Percentiles rank a stretch among this genome's conserved stretches.
Conservation (phyloP, 2,797 vertebrate species). For the Protonibea diacanthus region DNA sequence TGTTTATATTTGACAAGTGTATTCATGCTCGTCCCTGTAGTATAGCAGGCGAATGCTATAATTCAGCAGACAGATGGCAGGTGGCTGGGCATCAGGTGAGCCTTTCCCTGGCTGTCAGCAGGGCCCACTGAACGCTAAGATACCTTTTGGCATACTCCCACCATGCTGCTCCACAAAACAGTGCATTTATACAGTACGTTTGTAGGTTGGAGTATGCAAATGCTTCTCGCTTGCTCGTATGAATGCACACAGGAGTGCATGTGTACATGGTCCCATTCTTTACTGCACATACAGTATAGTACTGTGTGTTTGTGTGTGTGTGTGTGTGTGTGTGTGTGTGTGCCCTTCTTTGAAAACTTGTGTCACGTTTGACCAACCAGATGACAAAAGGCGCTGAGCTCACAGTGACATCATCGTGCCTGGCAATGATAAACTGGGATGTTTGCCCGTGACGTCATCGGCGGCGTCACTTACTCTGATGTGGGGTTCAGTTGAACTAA, state of each 20-base stretch:
- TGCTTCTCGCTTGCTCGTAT: background rate
- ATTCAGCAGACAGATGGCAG: slow-evolving; percentile 72
- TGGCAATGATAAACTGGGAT: slow-evolving; percentile 6
- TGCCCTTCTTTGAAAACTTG: background rate
- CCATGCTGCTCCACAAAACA: background rate
- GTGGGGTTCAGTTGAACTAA: background rate
- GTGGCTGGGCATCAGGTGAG: slow-evolving; percentile 75
- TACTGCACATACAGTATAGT: background rate
- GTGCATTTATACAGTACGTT: slow-evolving; percentile 7
- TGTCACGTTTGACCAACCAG: slow-evolving; percentile 32
- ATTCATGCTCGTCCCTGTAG: slow-evolving; percentile 26
- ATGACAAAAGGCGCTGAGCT: slow-evolving; percentile 23
- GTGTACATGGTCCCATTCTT: slow-evolving; percentile 12
- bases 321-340: background rate
- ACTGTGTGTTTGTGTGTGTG: background rate
- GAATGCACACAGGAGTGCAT: background rate
- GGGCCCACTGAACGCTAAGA: slow-evolving; percentile 30
- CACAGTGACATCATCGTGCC: slow-evolving; percentile 39
- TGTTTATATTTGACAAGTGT: slow-evolving; percentile 55
- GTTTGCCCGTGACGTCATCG: slow-evolving; percentile 17
- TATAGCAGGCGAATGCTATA: slow-evolving; percentile 44
- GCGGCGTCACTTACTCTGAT: background rate
- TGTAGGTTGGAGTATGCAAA: background rate
- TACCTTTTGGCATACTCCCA: slow-evolving; percentile 47
- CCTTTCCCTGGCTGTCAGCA: slow-evolving; percentile 60